phyloP scores from a whole-genome alignment of 2,113 vertebrate genomes.

The Alethe castanea region DNA sequence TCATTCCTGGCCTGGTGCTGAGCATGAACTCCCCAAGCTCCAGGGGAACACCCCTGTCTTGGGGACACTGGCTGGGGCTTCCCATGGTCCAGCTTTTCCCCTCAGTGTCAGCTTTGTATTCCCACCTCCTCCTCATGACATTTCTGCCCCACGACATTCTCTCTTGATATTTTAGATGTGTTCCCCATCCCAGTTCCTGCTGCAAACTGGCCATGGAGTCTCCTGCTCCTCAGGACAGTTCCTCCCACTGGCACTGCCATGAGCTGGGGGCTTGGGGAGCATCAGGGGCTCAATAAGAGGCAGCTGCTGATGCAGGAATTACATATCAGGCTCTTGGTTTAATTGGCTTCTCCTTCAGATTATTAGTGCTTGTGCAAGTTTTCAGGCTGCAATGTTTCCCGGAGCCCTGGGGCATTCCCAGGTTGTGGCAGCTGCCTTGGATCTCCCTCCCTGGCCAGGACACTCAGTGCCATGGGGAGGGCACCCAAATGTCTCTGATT shows the following conservation, averaged over 20 bases:
- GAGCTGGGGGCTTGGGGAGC: fast-evolving
- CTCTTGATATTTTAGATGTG: not conserved
- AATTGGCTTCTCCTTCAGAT: not conserved
- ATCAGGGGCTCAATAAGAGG: fast-evolving
- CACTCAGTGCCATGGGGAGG: fast-evolving
- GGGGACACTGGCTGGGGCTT: not conserved
- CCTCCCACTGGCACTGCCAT: fast-evolving
- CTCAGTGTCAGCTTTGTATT: not conserved
- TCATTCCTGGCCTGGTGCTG: not conserved
- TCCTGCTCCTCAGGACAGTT: not conserved
- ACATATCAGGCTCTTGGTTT: not conserved
- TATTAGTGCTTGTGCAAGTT: not conserved
- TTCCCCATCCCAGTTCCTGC: not conserved
- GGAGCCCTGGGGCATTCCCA: fast-evolving
- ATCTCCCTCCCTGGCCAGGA: not conserved
- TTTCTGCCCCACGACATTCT: not conserved
- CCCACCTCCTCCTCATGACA: not conserved
- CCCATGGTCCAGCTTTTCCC: not conserved
- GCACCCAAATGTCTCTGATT: not conserved
- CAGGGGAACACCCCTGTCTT: not conserved
- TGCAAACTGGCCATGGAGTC: not conserved
- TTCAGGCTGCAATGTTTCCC: fast-evolving
- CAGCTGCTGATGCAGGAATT: not conserved
- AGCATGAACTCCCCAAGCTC: fast-evolving
- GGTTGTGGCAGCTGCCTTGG: fast-evolving